Percentiles rank a stretch among this genome's conserved stretches.
Conservation (phyloP, 2,113 vertebrate species). For the Dinomys branickii region DNA sequence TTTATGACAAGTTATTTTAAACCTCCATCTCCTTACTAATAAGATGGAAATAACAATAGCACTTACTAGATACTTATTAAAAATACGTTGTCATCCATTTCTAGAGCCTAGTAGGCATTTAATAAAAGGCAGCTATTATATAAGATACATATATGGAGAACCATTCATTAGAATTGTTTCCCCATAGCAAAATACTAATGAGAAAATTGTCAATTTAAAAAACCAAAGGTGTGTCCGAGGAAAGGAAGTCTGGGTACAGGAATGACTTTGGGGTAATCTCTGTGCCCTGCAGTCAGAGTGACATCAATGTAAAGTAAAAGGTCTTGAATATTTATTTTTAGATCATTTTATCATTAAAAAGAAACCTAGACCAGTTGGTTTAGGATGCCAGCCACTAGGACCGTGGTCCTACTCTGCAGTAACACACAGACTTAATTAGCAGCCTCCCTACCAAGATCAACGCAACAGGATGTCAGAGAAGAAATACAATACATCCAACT, state of each 20-base stretch:
- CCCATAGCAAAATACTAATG: not conserved
- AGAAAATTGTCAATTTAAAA: not conserved
- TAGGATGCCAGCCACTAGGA: slow-evolving; percentile 79
- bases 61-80: not conserved
- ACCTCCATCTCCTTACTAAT: not conserved
- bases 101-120: not conserved
- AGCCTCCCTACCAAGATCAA: slow-evolving; percentile 83
- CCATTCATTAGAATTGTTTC: not conserved
- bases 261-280: not conserved
- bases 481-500: slow-evolving; percentile 85
- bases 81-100: not conserved
- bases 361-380: slow-evolving; percentile 82
- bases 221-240: not conserved
- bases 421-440: slow-evolving; percentile 83
- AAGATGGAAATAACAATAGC: not conserved
- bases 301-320: slow-evolving; percentile 74
- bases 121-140: not conserved
- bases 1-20: not conserved
- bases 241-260: not conserved
- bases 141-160: not conserved
- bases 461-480: slow-evolving; percentile 82
- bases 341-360: slow-evolving; percentile 79
- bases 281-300: slow-evolving; percentile 71
- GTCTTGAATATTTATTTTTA: slow-evolving; percentile 83
- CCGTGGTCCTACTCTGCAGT: slow-evolving; percentile 64